These are phyloP conservation scores for Periplaneta americana DNA, from an alignment of 1,140 invertebrate genomes.

Conservation along the genomic window DNA sequence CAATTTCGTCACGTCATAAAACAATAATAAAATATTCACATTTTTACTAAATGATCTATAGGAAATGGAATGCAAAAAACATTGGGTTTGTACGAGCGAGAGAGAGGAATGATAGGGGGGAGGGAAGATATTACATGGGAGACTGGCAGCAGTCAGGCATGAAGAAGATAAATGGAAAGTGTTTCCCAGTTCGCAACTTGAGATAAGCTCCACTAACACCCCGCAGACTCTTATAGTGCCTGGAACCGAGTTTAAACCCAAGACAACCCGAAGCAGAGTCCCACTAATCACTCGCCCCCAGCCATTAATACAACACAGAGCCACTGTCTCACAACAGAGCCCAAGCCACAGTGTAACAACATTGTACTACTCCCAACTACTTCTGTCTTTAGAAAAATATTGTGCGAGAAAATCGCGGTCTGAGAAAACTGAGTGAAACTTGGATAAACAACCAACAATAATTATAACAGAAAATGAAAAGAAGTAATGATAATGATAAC, in stretches of 20 bases:
- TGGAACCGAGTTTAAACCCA: not conserved
- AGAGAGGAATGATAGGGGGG: constrained; percentile 1
- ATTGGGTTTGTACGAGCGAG: not conserved
- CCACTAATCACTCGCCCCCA: too few relatives aligned
- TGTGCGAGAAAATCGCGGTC: too few relatives aligned
- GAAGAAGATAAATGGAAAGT: constrained; percentile 7
- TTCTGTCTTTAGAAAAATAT: too few relatives aligned
- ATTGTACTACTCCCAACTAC: too few relatives aligned
- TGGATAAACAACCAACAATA: too few relatives aligned
- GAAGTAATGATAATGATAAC: too few relatives aligned
- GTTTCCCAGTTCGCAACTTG: not conserved
- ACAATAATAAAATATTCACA: not conserved
- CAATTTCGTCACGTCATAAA: not conserved
- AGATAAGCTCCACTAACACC: not conserved
- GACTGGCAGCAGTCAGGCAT: constrained; percentile 6
- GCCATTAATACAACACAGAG: too few relatives aligned
- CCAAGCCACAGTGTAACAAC: too few relatives aligned
- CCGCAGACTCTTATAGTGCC: not conserved
- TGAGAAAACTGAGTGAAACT: too few relatives aligned
- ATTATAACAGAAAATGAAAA: too few relatives aligned
- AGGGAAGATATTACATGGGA: constrained; percentile 6
- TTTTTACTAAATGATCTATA: not conserved
- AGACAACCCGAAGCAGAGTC: too few relatives aligned
- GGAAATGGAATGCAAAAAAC: not conserved
- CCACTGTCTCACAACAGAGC: too few relatives aligned